Percentiles rank a stretch among this genome's conserved stretches.
Conservation (phyloP, 1,140 invertebrate species). For the Bombus superbus region DNA sequence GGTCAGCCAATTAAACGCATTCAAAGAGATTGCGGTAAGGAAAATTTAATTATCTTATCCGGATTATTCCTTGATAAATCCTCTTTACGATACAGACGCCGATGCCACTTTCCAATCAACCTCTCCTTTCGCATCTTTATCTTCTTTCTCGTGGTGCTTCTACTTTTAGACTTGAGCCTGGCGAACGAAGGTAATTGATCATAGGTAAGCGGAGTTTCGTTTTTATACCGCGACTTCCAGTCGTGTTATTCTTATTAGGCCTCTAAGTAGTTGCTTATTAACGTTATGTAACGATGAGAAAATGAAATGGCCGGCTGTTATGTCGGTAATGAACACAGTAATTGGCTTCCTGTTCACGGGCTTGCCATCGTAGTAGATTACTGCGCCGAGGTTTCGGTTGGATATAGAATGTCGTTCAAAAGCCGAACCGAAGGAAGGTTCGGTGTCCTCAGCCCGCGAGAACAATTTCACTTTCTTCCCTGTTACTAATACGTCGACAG, state of each 20-base stretch:
- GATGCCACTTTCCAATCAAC: background rate
- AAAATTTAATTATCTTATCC: constrained; percentile 37
- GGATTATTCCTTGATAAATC: background rate
- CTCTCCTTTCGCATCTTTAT: background rate
- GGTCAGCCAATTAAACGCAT: constrained; percentile 42
- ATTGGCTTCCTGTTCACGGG: constrained; percentile 6
- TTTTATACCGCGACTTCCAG: background rate
- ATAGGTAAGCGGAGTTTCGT: background rate
- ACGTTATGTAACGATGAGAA: constrained; percentile 9
- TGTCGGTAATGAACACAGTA: constrained; percentile 37
- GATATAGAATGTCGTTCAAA: background rate
- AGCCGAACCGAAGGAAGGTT: background rate
- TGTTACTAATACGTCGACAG: background rate
- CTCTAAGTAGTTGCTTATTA: constrained; percentile 36
- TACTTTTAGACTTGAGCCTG: background rate
- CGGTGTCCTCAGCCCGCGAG: background rate
- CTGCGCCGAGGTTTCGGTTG: background rate
- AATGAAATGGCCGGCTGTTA: constrained; percentile 32
- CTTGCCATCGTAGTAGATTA: background rate
- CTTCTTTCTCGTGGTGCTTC: background rate
- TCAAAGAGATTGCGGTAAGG: constrained; percentile 31
- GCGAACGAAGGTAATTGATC: constrained; percentile 12
- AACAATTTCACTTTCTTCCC: background rate
- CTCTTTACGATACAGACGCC: background rate
- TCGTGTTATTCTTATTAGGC: constrained; percentile 19